Base-by-base conservation (phyloP, 2,888 invertebrate genomes). In the Noctua janthina region DNA sequence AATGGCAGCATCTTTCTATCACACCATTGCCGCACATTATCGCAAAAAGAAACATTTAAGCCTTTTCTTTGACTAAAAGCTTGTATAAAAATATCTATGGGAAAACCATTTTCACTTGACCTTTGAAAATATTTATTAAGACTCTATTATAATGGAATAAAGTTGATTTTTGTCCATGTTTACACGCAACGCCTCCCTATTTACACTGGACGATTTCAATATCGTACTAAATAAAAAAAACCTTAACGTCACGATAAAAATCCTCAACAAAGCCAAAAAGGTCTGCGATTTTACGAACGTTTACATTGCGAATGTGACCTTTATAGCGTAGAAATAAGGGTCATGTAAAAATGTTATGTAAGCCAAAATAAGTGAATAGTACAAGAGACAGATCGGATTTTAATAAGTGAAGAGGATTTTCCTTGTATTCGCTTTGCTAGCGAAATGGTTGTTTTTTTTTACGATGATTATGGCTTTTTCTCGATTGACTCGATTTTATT, bases 211-310 rank as follows among this genome's bases (percentile, higher is more conserved):
- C 84, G 77, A 76, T 59, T 85, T 74, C 84, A 79, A 84, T 90
- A 90, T 93, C 91, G 90, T 88, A 92, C 92, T 93, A 92, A 93
- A 94, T 94, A 94, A 93, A 93, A 88, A 94, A 92, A 93, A 91
- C 94, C 92, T 91, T 91, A 93, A 92, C 92, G 92, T 91, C 87
- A 88, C 93, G 92, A 94, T 94, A 94, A 94, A 93, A 94, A 91
- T 91, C 91, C 91, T 87, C 93, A 93, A 94, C 94, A 94, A 94
- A 94, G 92, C 91, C 91, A 85, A 90, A 91, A 91, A 91, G 89
- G 89, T 90, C 88, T 88, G 83, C 88, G 86, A 90, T 90, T 91
- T 91, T 90, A 78, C 83, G 77, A 81, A 79, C 84, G 85, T 83
- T 89, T 89, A 84, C 86, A 87, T 76, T 85, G 81, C 80, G 82